Base-by-base conservation (phyloP, 2,888 invertebrate species). In the Ophion obscuratus region DNA sequence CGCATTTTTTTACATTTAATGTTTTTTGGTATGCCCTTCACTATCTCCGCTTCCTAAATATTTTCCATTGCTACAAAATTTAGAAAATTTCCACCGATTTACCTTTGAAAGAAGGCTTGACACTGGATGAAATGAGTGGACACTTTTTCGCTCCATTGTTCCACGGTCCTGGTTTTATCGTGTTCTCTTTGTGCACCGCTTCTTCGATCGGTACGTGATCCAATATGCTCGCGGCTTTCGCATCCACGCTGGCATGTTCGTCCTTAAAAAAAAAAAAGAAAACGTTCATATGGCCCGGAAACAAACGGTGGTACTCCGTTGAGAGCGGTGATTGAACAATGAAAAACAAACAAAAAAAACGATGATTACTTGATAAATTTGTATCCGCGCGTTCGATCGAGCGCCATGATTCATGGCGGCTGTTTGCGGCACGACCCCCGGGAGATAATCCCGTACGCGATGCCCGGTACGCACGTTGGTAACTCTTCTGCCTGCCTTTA, bases 161-260 rank as follows among this genome's bases (percentile, higher is more conserved):
- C 97, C 97, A 97, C 4, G 96, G 95, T 1, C 97, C 96, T 1
- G 97, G 95, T 91, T 96, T 96, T 87, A 96, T 95, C 2, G 95
- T 94, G 93, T 97, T 97, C 93, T 97, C 97, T 91, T 96, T 96
- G 86, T 95, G 95, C 36, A 95, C 91, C n/a, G 93, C 91, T 85
- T 95, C 95, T 81, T 95, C 95, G 83, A 95, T 94, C 11, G 95
- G 95, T 20, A 95, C 95, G 47, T 95, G 95, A 86, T 95, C 95
- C 81, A 96, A 93, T 88, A 96, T 95, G 88, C 96, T 96, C n/a
- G 94, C 90, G 82, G 92, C 92, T 89, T 93, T 93, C 3, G 90
- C 91, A 82, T 91, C 92, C 9, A 90, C 90, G 14, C 89, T 90
- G 24, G 89, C 79, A 2, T 85, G 77, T 36, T 92, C 93, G 81